Percentiles rank a stretch among this genome's conserved stretches.
Evolutionary conservation across 2,888 invertebrate species (phyloP).

Genomic region (Drosophila pseudotakahashii): DNA sequence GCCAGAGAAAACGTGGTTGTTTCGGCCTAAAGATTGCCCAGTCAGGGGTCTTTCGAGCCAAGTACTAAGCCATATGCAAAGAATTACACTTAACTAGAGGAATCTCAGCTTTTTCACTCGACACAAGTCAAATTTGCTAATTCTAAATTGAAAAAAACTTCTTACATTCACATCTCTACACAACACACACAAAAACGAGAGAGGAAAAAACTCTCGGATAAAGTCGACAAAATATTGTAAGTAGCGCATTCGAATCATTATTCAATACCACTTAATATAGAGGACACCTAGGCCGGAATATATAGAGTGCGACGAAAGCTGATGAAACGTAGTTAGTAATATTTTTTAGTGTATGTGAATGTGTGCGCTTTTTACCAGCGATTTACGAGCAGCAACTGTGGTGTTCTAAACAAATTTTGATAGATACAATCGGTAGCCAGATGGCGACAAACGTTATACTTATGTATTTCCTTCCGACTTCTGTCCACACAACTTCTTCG

Average conservation of each 20-base stretch:
- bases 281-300: conserved; percentile 30
- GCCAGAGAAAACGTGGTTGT: conserved; percentile 47
- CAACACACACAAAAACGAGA: not conserved
- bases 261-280: conserved; percentile 35
- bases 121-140: conserved; percentile 39
- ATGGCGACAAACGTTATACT: conserved; percentile 29
- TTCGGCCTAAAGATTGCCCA: conserved; percentile 34
- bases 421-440: conserved; percentile 55
- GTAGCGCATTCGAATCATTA: conserved; percentile 43
- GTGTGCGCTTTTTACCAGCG: conserved; percentile 74
- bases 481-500: conserved; percentile 4
- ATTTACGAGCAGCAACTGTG: conserved; percentile 74
- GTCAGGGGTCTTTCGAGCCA: not conserved
- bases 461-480: conserved; percentile 16
- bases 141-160: conserved; percentile 40
- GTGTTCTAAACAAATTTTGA: conserved; percentile 71
- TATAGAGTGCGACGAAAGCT: conserved; percentile 41
- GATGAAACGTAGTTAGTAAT: conserved; percentile 70
- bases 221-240: conserved; percentile 26
- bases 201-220: not conserved
- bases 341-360: conserved; percentile 60
- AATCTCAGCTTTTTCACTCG: conserved; percentile 44
- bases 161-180: conserved; percentile 39
- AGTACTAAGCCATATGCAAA: conserved; percentile 29
- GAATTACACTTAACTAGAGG: conserved; percentile 40